Conservation (phyloP, 2,797 vertebrate species). For the Diplodus sargus region DNA sequence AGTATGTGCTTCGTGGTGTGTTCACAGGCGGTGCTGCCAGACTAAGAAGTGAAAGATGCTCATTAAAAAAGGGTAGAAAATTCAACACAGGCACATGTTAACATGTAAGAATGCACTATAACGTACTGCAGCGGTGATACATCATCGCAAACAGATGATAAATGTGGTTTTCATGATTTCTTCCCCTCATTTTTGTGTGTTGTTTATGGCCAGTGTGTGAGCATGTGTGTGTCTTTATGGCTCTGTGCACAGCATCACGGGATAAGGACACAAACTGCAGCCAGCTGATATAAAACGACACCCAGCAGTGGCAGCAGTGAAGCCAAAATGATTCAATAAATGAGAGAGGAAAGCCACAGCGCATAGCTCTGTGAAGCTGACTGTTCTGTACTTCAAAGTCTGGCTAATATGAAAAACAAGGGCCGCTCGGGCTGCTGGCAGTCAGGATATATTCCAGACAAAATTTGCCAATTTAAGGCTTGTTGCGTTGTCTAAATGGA, state of each 20-base stretch:
- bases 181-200: not conserved
- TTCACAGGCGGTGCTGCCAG: no score
- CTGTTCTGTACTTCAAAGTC: conserved; percentile 57
- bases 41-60: not conserved
- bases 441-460: conserved; percentile 27
- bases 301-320: conserved; percentile 31
- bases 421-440: conserved; percentile 14
- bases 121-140: not conserved
- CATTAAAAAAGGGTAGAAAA: not conserved
- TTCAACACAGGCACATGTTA: not conserved
- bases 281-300: conserved; percentile 49
- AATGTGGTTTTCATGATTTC: not conserved
- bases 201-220: not conserved
- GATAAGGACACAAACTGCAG: conserved; percentile 31
- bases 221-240: conserved; percentile 29
- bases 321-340: conserved; percentile 54
- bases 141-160: not conserved
- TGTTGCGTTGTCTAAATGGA: conserved; percentile 23
- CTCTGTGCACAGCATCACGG: conserved; percentile 46
- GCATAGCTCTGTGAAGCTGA: conserved; percentile 49
- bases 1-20: not conserved
- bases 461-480: conserved; percentile 19
- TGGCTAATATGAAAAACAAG: conserved; percentile 49
- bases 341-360: conserved; percentile 29
- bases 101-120: no score